phyloP scores from a whole-genome alignment of 2,797 vertebrate species.

The Mormyrus proboscirostris region DNA sequence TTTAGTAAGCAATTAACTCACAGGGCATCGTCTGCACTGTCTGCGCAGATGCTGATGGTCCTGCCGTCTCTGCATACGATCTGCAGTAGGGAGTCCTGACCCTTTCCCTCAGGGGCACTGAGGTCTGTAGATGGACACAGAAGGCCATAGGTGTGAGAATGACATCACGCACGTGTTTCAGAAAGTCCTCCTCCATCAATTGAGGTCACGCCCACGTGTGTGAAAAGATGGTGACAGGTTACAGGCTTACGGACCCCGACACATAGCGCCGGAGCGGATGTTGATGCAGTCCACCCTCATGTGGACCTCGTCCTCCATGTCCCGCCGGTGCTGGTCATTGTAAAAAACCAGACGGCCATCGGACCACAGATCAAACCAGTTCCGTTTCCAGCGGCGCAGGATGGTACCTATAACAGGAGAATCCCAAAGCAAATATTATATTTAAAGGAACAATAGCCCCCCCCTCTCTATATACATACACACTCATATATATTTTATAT shows the following conservation, averaged over 20 bases:
- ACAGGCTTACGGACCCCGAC: constrained; percentile 65
- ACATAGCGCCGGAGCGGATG: constrained; percentile 73
- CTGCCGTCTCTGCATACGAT: constrained; percentile 88
- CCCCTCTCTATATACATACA: background rate
- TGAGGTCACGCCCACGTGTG: background rate
- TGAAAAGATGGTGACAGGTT: background rate
- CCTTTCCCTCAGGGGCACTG: constrained; percentile 81
- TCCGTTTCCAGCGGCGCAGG: constrained; percentile 90
- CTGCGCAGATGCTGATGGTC: constrained; percentile 84
- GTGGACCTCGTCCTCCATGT: constrained; percentile 86
- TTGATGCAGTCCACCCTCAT: constrained; percentile 88
- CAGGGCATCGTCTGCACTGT: constrained; percentile 88
- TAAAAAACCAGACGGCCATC: constrained; percentile 86
- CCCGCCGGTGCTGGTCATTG: constrained; percentile 73
- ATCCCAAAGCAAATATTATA: background rate
- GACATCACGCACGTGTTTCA: background rate
- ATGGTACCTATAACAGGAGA: constrained; percentile 73
- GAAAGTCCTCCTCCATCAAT: background rate
- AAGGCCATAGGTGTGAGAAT: background rate
- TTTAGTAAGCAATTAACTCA: constrained; percentile 56
- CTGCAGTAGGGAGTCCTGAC: constrained; percentile 78
- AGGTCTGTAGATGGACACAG: constrained; percentile 63
- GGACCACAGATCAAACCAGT: constrained; percentile 95
- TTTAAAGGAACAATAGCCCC: background rate
- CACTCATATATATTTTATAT: background rate